These are phyloP conservation scores for Plagodis dolabraria DNA, from an alignment of 2,888 invertebrate genomes.

Conservation along the genomic window DNA sequence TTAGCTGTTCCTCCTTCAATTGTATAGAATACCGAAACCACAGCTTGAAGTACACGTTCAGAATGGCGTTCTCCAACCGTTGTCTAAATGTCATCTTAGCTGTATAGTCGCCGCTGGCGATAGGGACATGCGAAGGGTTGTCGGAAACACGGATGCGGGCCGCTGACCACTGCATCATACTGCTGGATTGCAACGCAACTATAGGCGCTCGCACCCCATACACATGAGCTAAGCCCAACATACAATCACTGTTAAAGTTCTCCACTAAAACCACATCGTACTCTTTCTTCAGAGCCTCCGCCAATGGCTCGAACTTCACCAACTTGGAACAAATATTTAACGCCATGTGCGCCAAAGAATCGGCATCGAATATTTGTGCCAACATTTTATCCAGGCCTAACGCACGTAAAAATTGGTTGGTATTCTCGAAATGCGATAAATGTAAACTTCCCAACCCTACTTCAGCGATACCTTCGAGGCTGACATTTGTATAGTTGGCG, in stretches of 20 bases:
- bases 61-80: slow-evolving; percentile 68
- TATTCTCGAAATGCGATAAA: slow-evolving; percentile 54
- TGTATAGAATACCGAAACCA: slow-evolving; percentile 67
- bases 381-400: slow-evolving; percentile 56
- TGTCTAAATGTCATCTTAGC: slow-evolving; percentile 80
- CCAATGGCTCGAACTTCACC: slow-evolving; percentile 65
- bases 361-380: slow-evolving; percentile 55
- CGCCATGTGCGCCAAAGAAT: slow-evolving; percentile 64
- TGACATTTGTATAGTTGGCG: slow-evolving; percentile 72
- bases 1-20: slow-evolving; percentile 63
- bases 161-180: slow-evolving; percentile 84
- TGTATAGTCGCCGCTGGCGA: slow-evolving; percentile 75
- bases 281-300: slow-evolving; percentile 64
- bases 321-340: slow-evolving; percentile 64
- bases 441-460: slow-evolving; percentile 66
- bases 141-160: slow-evolving; percentile 73
- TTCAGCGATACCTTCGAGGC: slow-evolving; percentile 68
- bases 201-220: slow-evolving; percentile 81
- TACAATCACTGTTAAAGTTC: slow-evolving; percentile 87
- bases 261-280: slow-evolving; percentile 87
- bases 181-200: slow-evolving; percentile 82
- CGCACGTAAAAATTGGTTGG: slow-evolving; percentile 45
- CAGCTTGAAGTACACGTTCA: slow-evolving; percentile 55
- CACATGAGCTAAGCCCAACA: slow-evolving; percentile 84
- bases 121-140: slow-evolving; percentile 82